Evolutionary conservation across 2,113 vertebrate species (phyloP), one percentile per base, ranked within the genome.

Genomic region (Xiphophorus hellerii): DNA sequence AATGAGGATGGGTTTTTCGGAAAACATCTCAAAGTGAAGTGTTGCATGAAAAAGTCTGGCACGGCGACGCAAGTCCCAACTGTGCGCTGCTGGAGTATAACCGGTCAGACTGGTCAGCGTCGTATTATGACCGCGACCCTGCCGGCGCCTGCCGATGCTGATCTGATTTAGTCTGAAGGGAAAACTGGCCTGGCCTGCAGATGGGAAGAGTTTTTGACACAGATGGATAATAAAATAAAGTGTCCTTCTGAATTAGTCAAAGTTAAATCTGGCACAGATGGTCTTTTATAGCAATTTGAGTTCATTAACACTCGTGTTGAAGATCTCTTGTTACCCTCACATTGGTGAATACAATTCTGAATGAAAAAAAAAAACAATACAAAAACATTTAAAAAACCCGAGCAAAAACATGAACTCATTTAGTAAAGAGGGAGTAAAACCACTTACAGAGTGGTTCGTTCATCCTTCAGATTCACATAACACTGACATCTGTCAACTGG

Each of bases 21-120:
- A 27, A 71, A 80, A 85, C 71, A 83, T 80, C 86, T 81, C 66
- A 74, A 88, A 83, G 77, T 82, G 77, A 89, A 88, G 83, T 87
- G 86, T 86, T 88, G 80, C 64, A 42, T 72, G 69, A 71, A 76
- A 69, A 78, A n/a, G 71, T 54, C 69, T 39, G 20, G 61, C 51
- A 11, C 7, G 25, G 25, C 25, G 25, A 58, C 51, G n/a, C 51
- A 58, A n/a, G 17, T 48, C 44, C 44, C 44, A 48, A 58, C 22
- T 58, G 22, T 25, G 51, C 20, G 9, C 22, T 25, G 51, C 44
- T 48, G 44, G 44, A 48, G 42, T 44, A 20, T 15, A 42, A 42
- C 39, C 7, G 20, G 48, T 54, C 48, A 54, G 48, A 58, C 51
- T 58, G 51, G 51, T 58, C 44, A 58, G 51, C 22, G 25, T 58